These are phyloP conservation scores for Neolamprologus cancellatus DNA, from an alignment of 2,113 vertebrate species.

Conservation along the genomic window DNA sequence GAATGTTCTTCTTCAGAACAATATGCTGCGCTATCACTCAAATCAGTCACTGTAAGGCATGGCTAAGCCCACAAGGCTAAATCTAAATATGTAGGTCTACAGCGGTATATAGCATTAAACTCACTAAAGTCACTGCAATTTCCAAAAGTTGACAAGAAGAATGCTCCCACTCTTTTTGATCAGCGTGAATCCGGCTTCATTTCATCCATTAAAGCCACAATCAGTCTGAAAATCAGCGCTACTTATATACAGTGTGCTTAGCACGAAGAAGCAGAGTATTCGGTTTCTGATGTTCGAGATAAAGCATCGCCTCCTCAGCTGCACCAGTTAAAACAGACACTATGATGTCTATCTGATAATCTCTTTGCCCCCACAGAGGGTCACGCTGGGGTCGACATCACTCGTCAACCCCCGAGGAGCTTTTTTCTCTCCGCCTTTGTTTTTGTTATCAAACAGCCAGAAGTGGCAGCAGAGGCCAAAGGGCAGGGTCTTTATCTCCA, in stretches of 20 bases:
- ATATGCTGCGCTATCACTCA: background rate
- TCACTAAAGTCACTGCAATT: background rate
- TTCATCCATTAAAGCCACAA: slow-evolving; percentile 25
- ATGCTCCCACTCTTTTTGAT: background rate
- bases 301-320: background rate
- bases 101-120: background rate
- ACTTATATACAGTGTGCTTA: background rate
- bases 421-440: background rate
- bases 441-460: slow-evolving; percentile 20
- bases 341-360: slow-evolving; percentile 16
- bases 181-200: background rate
- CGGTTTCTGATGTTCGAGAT: background rate
- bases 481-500: background rate
- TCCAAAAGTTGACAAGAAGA: background rate
- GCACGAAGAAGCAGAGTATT: background rate
- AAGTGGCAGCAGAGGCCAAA: slow-evolving; percentile 8
- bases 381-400: slow-evolving; percentile 28
- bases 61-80: background rate
- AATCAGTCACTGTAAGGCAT: background rate
- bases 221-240: slow-evolving; percentile 11
- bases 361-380: background rate
- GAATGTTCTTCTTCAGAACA: background rate
- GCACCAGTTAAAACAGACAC: background rate
- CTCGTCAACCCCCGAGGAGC: background rate
- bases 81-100: background rate